Evolutionary conservation across 2,888 invertebrate genomes (phyloP), one percentile per base, ranked within the genome.

Genomic region (Ophraella communa): DNA sequence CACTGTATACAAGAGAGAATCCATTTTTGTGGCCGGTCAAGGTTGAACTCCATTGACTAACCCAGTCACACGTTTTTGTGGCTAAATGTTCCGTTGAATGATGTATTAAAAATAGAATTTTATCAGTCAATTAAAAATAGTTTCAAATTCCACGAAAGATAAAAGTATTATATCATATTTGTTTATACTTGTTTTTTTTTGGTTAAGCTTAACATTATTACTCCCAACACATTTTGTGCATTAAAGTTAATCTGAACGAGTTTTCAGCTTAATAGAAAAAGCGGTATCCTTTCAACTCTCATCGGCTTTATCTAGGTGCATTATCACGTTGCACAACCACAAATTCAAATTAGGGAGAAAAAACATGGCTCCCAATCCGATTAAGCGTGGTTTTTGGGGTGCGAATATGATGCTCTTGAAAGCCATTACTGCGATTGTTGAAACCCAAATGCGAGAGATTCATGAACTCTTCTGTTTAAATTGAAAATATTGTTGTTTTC

Each of bases 311-410:
- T 20, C n/a, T 18, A 18, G 44, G 17, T 56, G 56, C 56, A 56
- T 56, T 56, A 56, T 56, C 56, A 56, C 44, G 18, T 45, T 45
- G 44, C 55, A 56, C 20, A 30, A 21, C 45, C 56, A 21, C 45
- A 45, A 44, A 56, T 56, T 56, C 56, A 44, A 56, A 45, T 44
- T 56, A 45, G 45, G n/a, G 20, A 11, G 20, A 56, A 56, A 56
- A 45, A 35, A 45, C 4, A 23, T 7, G 18, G 14, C 14, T 54
- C 14, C n/a, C 20, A 54, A 54, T 54, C 35, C 21, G 54, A 42
- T 54, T 39, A 33, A 39, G 54, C 14, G 54, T 7, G 17, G 17
- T 35, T n/a, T 54, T 35, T 54, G 23, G 35, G 18, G 39, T 54
- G 21, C 54, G 42, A 54, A 54, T 54, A 54, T 54, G 54, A 54